Base-by-base conservation (phyloP, 1,140 invertebrate species). In the Bilobella aurantiaca region DNA sequence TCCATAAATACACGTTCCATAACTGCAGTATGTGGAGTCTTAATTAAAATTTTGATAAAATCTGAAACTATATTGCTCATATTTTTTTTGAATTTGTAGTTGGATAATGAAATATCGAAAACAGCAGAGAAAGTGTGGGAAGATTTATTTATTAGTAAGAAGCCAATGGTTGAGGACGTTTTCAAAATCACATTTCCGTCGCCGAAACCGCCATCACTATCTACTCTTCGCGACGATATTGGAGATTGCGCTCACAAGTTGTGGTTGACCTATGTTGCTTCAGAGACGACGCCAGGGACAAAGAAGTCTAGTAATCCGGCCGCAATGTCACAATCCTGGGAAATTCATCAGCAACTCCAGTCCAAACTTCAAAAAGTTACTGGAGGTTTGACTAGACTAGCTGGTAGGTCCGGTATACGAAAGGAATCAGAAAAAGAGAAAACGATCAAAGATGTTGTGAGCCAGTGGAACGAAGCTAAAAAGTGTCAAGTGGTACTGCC, bases 101-200 rank as follows among this genome's bases (percentile, higher is more conserved):
- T 70, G 29, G 66, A 79, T 77, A 46, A 18, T 14, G 71, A 73
- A 53, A 70, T 73, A 18, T 66, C 66, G 3, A 47, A 66, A 42
- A 93, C 93, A 18, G 93, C 95, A 0, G 86, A 86, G 37, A 83
- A 93, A 69, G 93, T 99, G 0, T 99, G 96, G 96, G 93, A 96
- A 74, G 94, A 98, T 77, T 78, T 99, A 5, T 98, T 96, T 75
- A 87, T 93, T 1, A 92, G 87, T 73, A 98, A 98, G 75, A 97
- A 98, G 79, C 91, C 92, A 0, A 91, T 95, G 1, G 91, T 93
- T 62, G 89, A 93, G 75, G 90, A 93, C 75, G 87, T 94, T 49
- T 96, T 96, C 75, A 95, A 96, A 79, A 85, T 91, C 14, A 87
- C 86, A 29, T 79, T 96, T 3, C 81, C 42, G 85, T 89, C 18